A percentile compares a stretch with the other conserved stretches of the same genome.
Conservation (phyloP, 2,888 invertebrate species). For the Tromatobia lineatoria region DNA sequence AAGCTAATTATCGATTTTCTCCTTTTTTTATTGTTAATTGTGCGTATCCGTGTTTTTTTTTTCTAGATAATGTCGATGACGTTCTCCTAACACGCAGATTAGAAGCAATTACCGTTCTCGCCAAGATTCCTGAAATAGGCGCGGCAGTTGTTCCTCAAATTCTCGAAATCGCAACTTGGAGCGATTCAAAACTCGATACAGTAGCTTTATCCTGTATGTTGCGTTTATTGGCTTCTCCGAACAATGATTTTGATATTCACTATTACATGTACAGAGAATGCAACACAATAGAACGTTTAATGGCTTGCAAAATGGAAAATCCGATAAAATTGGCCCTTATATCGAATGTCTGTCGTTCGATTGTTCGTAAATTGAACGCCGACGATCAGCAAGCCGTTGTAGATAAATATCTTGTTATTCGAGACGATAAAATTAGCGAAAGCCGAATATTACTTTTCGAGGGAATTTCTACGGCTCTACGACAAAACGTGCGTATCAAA, state of each 20-base stretch:
- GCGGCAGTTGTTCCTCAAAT: conserved; percentile 76
- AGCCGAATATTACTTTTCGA: conserved; percentile 85
- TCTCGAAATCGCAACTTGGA: conserved; percentile 70
- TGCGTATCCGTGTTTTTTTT: conserved; percentile 7
- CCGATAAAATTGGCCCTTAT: conserved; percentile 81
- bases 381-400: conserved; percentile 86
- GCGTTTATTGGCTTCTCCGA: conserved; percentile 43
- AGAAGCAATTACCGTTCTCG: conserved; percentile 75
- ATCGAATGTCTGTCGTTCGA: conserved; percentile 84
- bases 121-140: conserved; percentile 76
- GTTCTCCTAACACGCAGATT: conserved; percentile 74
- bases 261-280: conserved; percentile 84
- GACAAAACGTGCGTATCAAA: conserved; percentile 82
- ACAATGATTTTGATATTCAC: conserved; percentile 79
- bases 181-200: conserved; percentile 70
- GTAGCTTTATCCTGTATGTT: conserved; percentile 76
- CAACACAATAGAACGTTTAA: conserved; percentile 85
- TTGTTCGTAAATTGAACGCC: conserved; percentile 84
- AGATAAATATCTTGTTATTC: conserved; percentile 82
- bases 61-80: conserved; percentile 69
- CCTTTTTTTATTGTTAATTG: background rate
- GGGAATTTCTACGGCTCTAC: conserved; percentile 86
- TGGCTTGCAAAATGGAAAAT: conserved; percentile 77
- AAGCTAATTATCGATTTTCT: background rate
- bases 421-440: conserved; percentile 81